Evolutionary conservation across 2,113 vertebrate genomes (phyloP).

Genomic region (Colossoma macropomum): DNA sequence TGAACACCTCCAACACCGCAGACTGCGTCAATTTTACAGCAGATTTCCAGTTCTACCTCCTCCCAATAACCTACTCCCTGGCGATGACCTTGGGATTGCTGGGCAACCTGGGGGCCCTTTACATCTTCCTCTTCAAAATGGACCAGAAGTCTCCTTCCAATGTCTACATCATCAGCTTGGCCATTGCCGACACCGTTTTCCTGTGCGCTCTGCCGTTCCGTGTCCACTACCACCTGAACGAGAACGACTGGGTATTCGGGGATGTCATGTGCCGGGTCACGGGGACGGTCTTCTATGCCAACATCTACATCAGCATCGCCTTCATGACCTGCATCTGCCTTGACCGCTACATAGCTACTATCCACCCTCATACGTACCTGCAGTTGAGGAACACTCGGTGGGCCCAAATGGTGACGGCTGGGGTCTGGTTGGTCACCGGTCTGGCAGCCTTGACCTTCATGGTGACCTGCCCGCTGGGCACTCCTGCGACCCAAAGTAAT

Average conservation of each 20-base stretch:
- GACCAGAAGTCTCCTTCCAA: constrained; percentile 66
- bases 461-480: constrained; percentile 66
- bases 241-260: constrained; percentile 81
- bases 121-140: constrained; percentile 66
- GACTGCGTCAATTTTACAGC: constrained; percentile 49
- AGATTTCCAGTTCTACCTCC: constrained; percentile 78
- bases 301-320: constrained; percentile 80
- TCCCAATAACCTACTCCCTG: constrained; percentile 71
- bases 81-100: constrained; percentile 79
- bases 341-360: constrained; percentile 80
- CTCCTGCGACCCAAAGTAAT: neutral
- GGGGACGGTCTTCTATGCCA: constrained; percentile 74
- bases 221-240: constrained; percentile 81
- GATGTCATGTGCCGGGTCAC: constrained; percentile 70
- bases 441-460: constrained; percentile 56
- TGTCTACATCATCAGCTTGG: constrained; percentile 81
- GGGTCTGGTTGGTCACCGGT: constrained; percentile 68
- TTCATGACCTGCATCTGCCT: constrained; percentile 82
- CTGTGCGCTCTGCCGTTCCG: constrained; percentile 79
- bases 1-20: constrained; percentile 40
- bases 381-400: constrained; percentile 53
- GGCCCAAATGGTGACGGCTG: neutral
- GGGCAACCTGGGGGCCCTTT: constrained; percentile 76
- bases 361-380: constrained; percentile 79
- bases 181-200: constrained; percentile 74